Evolutionary conservation across 2,113 vertebrate genomes (phyloP), one percentile per base, ranked within the genome.

Genomic region (Corydoras sp.): DNA sequence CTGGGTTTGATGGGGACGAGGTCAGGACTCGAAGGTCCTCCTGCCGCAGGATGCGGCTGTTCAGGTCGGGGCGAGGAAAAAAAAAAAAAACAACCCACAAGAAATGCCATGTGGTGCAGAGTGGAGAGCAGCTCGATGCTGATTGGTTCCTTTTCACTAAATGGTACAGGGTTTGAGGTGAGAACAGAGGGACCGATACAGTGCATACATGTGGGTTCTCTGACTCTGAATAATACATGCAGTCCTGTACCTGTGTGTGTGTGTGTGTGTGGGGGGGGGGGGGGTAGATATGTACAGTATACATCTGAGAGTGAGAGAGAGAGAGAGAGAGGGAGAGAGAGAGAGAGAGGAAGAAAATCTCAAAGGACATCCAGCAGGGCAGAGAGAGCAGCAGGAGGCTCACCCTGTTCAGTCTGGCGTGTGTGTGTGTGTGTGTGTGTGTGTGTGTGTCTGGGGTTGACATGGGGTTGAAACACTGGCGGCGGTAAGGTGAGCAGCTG

Each of bases 401-500:
- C 48, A 61, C 56, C 63, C 24, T 35, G 9, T 3, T 59, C 9
- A 12, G 58, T 55, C 29, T 24, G 68, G n/a, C 13, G 14, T 12
- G 48, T 13, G 43, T 30, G 24, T 30, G 63, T 51, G 7, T 66
- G 65, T 66, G 9, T 67, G 3, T 68, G 54, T 24, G 65, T 68
- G 65, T 55, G 49, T 9, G 53, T 13, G 49, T 13, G 48, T 12
- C 48, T 24, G 65, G 10, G 65, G 31, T 14, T 60, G 65, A 30
- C 10, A 12, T 51, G 58, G 85, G 83, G 84, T 83, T 83, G 78
- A 81, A 85, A 63, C 79, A 80, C 82, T 85, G 84, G 81, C 81
- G 85, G 85, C 83, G 76, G 72, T 86, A 83, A 88, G 88, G 87
- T 88, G 86, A 89, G 86, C 87, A 88, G 86, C 87, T 89, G 86